A percentile compares a stretch with the other conserved stretches of the same genome.
Conservation (phyloP, 2,888 invertebrate genomes). For the Caenorhabditis uteleia region DNA sequence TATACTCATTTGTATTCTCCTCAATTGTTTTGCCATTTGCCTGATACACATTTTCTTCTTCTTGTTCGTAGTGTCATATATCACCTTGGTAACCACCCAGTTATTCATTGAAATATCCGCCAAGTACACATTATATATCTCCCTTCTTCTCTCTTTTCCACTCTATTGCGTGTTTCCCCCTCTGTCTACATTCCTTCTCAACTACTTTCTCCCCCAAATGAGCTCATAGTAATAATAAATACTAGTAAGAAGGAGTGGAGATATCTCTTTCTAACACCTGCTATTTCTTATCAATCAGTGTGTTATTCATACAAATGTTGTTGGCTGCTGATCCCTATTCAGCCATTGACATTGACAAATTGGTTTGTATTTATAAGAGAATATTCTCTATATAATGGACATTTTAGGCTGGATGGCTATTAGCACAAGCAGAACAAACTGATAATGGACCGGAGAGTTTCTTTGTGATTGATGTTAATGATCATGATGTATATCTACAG, state of each 20-base stretch:
- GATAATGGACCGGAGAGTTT: slow-evolving; percentile 11
- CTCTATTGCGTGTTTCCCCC: slow-evolving; percentile 5
- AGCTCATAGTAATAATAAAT: too few relatives aligned
- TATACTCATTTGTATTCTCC: too few relatives aligned
- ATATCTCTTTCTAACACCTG: too few relatives aligned
- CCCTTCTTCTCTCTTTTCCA: slow-evolving; percentile 1
- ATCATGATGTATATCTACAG: slow-evolving; percentile 27
- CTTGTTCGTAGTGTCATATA: too few relatives aligned
- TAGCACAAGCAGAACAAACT: slow-evolving; percentile 28
- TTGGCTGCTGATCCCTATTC: slow-evolving; percentile 44
- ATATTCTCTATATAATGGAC: background rate
- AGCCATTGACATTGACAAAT: slow-evolving; percentile 44
- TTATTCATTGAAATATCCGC: too few relatives aligned
- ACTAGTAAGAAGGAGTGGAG: too few relatives aligned
- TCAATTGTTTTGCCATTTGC: too few relatives aligned
- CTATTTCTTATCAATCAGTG: too few relatives aligned
- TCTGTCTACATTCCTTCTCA: background rate
- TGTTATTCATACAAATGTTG: too few relatives aligned
- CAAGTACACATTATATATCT: background rate
- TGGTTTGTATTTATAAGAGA: slow-evolving; percentile 26
- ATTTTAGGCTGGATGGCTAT: slow-evolving; percentile 31
- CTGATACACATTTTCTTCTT: too few relatives aligned
- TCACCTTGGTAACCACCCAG: too few relatives aligned
- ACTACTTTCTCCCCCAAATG: background rate
- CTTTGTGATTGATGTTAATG: slow-evolving; percentile 41